Conservation (phyloP, 2,888 invertebrate species). For the Pycnomerus fuliginosus region DNA sequence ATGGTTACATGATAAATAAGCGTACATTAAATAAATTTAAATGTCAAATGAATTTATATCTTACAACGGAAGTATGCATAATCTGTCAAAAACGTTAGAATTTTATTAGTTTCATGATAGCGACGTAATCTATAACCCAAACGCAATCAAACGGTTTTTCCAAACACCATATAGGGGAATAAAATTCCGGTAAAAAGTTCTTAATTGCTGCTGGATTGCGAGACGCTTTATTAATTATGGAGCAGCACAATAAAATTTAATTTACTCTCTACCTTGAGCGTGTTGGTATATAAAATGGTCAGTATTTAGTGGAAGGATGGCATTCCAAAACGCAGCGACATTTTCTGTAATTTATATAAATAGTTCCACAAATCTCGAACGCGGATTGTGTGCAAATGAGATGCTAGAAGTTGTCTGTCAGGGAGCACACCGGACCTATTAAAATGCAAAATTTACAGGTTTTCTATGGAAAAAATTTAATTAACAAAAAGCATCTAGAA, state of each 20-base stretch:
- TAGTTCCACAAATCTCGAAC: conserved; percentile 40
- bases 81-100: conserved; percentile 14
- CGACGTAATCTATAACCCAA: conserved; percentile 15
- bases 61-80: conserved; percentile 21
- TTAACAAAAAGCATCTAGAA: conserved; percentile 28
- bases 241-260: conserved; percentile 14
- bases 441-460: conserved; percentile 34
- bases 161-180: too few species aligned
- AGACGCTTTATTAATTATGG: conserved; percentile 25
- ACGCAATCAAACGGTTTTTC: too few species aligned
- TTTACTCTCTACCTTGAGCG: conserved; percentile 13
- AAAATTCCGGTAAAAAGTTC: conserved; percentile 23
- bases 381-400: conserved; percentile 45
- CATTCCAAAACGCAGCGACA: conserved; percentile 35
- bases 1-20: conserved; percentile 22
- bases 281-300: conserved; percentile 2
- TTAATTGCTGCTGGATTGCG: conserved; percentile 20
- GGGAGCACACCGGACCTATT: conserved; percentile 37
- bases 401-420: conserved; percentile 35
- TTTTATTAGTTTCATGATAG: conserved; percentile 15
- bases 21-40: conserved; percentile 23
- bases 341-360: conserved; percentile 43
- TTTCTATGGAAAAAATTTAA: conserved; percentile 30
- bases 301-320: conserved; percentile 20
- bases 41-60: conserved; percentile 21